Evolutionary conservation across 2,797 vertebrate genomes (phyloP).

Genomic region (Macropus fuliginosus): DNA sequence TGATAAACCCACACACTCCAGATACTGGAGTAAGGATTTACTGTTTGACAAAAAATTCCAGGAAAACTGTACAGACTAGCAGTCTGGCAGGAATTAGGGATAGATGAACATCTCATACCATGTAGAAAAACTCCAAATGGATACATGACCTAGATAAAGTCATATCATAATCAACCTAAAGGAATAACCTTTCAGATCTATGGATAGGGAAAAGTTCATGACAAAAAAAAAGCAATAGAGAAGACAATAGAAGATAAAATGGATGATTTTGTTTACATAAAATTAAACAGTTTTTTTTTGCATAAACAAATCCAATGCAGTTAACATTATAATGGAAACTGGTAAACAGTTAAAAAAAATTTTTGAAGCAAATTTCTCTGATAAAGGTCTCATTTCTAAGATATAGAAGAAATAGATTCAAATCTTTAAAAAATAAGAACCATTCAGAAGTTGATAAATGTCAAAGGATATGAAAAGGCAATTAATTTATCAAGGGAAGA

Average conservation of each 20-base stretch:
- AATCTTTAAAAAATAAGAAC: background rate
- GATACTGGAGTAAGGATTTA: too few species aligned
- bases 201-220: background rate
- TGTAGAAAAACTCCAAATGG: background rate
- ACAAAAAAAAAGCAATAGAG: background rate
- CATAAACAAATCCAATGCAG: background rate
- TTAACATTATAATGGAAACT: background rate
- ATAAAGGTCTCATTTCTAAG: background rate
- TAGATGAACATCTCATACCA: background rate
- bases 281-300: background rate
- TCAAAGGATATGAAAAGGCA: background rate
- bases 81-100: background rate
- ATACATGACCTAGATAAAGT: background rate
- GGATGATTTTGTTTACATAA: background rate
- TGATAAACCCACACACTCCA: background rate
- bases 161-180: background rate
- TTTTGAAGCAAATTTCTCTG: background rate
- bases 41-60: too few species aligned
- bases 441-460: background rate
- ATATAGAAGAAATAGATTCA: background rate
- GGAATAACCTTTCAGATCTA: background rate
- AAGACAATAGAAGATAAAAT: background rate
- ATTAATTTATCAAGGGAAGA: background rate
- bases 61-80: too few species aligned
- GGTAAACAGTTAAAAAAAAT: background rate